These are phyloP conservation scores for Eretmocerus hayati DNA, from an alignment of 2,888 invertebrate species.

Conservation along the genomic window DNA sequence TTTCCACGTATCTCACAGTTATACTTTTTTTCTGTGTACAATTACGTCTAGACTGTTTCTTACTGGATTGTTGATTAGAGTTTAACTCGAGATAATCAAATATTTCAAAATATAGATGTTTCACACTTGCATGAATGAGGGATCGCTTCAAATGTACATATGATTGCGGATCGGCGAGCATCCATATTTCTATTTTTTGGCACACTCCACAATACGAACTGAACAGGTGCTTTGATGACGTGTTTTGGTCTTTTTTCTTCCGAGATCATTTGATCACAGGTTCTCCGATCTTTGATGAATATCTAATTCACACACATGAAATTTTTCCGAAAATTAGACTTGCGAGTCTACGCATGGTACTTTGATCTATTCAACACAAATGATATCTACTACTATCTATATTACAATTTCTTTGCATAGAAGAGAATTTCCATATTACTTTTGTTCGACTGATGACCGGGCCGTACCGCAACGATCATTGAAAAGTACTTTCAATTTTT, in stretches of 20 bases:
- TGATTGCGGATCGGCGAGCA: constrained; percentile 13
- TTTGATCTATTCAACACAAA: too few species aligned
- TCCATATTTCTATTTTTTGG: constrained; percentile 15
- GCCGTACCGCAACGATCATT: constrained; percentile 22
- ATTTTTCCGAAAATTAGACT: constrained; percentile 12
- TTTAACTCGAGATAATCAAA: too few species aligned
- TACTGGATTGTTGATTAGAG: constrained; percentile 7
- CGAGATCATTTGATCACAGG: constrained; percentile 12
- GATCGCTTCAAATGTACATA: constrained; percentile 10
- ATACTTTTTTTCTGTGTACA: constrained; percentile 11
- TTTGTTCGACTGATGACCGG: constrained; percentile 10
- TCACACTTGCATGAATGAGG: neutral
- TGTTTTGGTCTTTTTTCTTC: constrained; percentile 15
- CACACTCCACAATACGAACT: constrained; percentile 17
- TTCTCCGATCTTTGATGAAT: constrained; percentile 17
- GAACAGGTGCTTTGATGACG: constrained; percentile 15
- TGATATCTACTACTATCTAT: constrained; percentile 27
- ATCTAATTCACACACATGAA: constrained; percentile 21
- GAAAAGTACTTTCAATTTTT: constrained; percentile 28
- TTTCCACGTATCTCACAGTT: constrained; percentile 16
- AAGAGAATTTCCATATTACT: constrained; percentile 20
- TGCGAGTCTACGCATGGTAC: constrained; percentile 22
- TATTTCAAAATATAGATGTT: too few species aligned
- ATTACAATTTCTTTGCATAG: constrained; percentile 30
- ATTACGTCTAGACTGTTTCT: too few species aligned